A percentile compares a stretch with the other conserved stretches of the same genome.
These are phyloP conservation scores for Drosophila tripunctata DNA, from an alignment of 2,888 invertebrate species.

Conservation along the genomic window DNA sequence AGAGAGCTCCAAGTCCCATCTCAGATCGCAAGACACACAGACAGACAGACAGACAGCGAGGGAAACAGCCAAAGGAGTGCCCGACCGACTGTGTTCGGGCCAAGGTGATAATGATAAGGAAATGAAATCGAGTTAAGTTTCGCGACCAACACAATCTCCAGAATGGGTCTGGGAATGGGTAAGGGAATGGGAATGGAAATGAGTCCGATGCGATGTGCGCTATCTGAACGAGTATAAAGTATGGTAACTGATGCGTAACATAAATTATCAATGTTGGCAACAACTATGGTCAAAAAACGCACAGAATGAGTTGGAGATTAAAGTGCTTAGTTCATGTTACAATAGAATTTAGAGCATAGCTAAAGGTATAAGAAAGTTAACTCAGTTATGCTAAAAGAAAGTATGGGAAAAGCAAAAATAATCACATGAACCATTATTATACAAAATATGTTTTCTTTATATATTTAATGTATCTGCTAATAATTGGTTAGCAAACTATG, in stretches of 20 bases:
- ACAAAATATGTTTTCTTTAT: no score
- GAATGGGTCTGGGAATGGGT: constrained; percentile 37
- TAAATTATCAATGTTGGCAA: constrained; percentile 65
- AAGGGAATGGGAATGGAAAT: constrained; percentile 25
- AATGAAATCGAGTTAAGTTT: constrained; percentile 74
- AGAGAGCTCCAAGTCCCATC: constrained; percentile 22
- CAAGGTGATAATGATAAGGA: constrained; percentile 80
- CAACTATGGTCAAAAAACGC: constrained; percentile 42
- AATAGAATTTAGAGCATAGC: no score
- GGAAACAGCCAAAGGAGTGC: constrained; percentile 43
- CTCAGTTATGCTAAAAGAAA: no score
- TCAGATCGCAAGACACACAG: constrained; percentile 21
- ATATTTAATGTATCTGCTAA: no score
- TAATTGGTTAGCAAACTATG: no score
- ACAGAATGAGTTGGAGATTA: no score
- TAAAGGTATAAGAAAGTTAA: no score
- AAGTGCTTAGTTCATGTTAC: no score
- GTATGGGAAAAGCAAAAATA: no score
- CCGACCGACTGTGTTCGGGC: constrained; percentile 37
- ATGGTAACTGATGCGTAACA: constrained; percentile 74
- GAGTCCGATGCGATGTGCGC: constrained; percentile 40
- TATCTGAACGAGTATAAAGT: constrained; percentile 72
- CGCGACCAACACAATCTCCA: constrained; percentile 57
- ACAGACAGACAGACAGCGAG: no score
- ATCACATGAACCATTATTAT: no score